Conservation (phyloP, 2,888 invertebrate species). For the Megastigmus dorsalis region DNA sequence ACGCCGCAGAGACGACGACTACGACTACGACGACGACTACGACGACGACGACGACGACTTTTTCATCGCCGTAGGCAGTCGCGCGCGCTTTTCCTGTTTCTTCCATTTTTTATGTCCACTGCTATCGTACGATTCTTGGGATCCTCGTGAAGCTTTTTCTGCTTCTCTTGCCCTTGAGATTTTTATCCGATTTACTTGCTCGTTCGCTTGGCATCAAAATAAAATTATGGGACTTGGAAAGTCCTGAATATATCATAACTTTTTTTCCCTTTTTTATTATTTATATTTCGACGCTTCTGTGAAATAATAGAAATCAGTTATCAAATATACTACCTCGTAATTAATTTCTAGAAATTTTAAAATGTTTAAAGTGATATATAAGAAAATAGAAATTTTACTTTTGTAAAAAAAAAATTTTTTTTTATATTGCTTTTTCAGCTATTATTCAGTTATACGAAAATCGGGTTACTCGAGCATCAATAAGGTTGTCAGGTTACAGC, state of each 20-base stretch:
- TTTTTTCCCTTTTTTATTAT: too few relatives aligned
- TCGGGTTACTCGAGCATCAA: too few relatives aligned
- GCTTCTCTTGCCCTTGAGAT: conserved; percentile 10
- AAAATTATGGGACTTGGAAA: conserved; percentile 14
- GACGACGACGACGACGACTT: conserved; percentile 28
- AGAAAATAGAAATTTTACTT: too few relatives aligned
- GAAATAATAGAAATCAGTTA: too few relatives aligned
- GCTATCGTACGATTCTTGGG: background rate
- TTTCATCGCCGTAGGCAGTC: conserved; percentile 25
- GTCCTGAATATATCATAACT: background rate
- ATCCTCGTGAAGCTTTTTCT: background rate
- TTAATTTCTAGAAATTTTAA: too few relatives aligned
- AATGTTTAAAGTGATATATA: too few relatives aligned
- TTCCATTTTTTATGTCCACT: conserved; percentile 14
- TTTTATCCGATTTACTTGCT: background rate
- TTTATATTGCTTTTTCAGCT: too few relatives aligned
- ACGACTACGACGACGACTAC: conserved; percentile 10
- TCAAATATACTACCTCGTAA: too few relatives aligned
- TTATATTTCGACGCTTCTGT: too few relatives aligned
- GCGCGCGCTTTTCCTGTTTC: conserved; percentile 11
- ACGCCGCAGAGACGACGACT: conserved; percentile 60
- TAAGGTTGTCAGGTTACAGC: too few relatives aligned
- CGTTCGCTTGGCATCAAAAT: background rate
- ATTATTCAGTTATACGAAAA: too few relatives aligned
- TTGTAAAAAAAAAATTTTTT: too few relatives aligned